These are phyloP conservation scores for Cephus runcator DNA, from an alignment of 2,888 invertebrate species.

Conservation along the genomic window DNA sequence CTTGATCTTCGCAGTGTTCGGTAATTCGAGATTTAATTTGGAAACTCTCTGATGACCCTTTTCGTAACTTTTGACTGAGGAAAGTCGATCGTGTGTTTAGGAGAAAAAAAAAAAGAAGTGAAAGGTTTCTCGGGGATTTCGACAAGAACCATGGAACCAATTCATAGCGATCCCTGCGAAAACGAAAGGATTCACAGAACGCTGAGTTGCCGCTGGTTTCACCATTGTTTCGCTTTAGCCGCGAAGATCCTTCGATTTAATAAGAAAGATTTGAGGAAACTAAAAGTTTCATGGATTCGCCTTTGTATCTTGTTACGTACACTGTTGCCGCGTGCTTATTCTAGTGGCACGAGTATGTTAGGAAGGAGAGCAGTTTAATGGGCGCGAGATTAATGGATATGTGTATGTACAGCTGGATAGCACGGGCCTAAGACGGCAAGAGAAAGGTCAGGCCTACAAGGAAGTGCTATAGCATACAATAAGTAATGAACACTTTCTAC, in stretches of 20 bases:
- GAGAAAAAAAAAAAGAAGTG: not conserved
- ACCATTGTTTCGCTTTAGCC: constrained; percentile 50
- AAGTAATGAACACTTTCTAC: constrained; percentile 44
- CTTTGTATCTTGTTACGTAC: not conserved
- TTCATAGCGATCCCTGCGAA: constrained; percentile 35
- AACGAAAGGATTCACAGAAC: constrained; percentile 54
- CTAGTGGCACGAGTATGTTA: not conserved
- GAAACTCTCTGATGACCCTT: not conserved
- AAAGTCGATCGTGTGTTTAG: not conserved
- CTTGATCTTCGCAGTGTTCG: not conserved
- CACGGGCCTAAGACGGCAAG: constrained; percentile 33
- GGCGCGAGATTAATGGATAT: not conserved
- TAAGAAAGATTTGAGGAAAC: constrained; percentile 16
- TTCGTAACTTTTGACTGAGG: not conserved
- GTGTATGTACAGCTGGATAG: constrained; percentile 5
- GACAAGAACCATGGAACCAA: not conserved
- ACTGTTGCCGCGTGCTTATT: constrained; percentile 7
- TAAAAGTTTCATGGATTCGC: not conserved
- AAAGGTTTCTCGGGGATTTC: not conserved
- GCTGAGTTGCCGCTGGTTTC: constrained; percentile 45
- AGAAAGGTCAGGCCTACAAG: constrained; percentile 58
- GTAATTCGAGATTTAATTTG: not conserved
- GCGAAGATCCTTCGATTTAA: constrained; percentile 4
- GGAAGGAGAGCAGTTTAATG: not conserved
- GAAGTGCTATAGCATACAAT: constrained; percentile 49